phyloP scores from a whole-genome alignment of 2,113 vertebrate genomes.

The Cepphus grylle region DNA sequence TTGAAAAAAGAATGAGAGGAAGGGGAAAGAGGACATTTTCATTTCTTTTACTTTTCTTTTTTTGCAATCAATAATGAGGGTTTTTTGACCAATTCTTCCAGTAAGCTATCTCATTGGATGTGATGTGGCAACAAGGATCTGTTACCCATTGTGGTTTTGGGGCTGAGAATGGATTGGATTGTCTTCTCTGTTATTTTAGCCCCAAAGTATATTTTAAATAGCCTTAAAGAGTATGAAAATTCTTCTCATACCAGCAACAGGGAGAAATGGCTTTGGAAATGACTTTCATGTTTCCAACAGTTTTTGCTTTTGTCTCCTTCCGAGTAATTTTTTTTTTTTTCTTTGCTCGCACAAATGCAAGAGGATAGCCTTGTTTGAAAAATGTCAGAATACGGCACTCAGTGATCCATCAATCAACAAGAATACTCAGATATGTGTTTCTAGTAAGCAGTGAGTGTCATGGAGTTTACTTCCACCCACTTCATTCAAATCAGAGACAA shows the following conservation, averaged over 20 bases:
- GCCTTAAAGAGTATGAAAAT: constrained; percentile 76
- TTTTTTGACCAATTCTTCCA: constrained; percentile 47
- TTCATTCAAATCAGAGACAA: constrained; percentile 22
- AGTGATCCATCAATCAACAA: constrained; percentile 7
- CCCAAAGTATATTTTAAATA: constrained; percentile 74
- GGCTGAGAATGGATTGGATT: constrained; percentile 61
- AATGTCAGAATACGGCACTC: neutral
- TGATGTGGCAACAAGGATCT: neutral
- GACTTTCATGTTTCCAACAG: constrained; percentile 67
- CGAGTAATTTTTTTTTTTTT: constrained; percentile 14
- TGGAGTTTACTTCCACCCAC: neutral
- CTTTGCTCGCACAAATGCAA: constrained; percentile 48
- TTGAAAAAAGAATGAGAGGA: neutral
- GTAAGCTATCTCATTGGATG: constrained; percentile 43
- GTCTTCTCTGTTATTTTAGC: constrained; percentile 72
- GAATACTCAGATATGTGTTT: constrained; percentile 4
- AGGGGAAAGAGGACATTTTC: neutral
- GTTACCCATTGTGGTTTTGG: constrained; percentile 62
- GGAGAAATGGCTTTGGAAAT: constrained; percentile 71
- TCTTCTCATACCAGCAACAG: constrained; percentile 65
- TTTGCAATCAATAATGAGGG: neutral
- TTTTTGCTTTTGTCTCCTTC: constrained; percentile 60
- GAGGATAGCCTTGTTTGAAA: constrained; percentile 36
- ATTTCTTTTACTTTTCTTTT: neutral
- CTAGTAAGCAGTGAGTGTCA: neutral